These are phyloP conservation scores for Bolinopsis microptera DNA, from an alignment of 37 sponge, comb jelly and placozoan genomes.

Conservation along the genomic window DNA sequence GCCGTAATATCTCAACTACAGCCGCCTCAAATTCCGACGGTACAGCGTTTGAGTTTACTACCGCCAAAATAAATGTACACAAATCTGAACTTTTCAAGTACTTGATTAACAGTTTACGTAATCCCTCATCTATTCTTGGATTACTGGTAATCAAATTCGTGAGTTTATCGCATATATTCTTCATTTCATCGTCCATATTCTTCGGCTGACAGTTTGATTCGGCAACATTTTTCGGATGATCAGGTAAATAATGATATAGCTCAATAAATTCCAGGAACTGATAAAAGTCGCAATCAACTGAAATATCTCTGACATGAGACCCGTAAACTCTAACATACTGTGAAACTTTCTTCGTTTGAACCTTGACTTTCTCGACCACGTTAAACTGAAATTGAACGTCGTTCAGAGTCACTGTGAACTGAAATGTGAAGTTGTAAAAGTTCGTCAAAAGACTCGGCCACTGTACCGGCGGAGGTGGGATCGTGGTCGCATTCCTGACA, in stretches of 20 bases:
- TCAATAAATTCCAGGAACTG: background rate
- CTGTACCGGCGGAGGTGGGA: background rate
- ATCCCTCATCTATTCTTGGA: background rate
- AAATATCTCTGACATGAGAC: background rate
- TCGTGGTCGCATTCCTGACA: background rate
- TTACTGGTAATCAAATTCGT: background rate
- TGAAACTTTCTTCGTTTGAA: background rate
- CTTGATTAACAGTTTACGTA: background rate
- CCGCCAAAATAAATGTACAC: background rate
- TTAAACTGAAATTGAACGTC: background rate
- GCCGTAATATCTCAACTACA: background rate
- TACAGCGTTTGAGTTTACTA: background rate
- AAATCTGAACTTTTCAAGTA: background rate
- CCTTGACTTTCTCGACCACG: background rate
- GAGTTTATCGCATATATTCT: background rate
- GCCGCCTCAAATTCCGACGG: background rate
- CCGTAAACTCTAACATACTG: background rate
- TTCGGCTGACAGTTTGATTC: background rate
- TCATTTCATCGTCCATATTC: conserved; percentile 11
- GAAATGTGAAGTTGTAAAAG: background rate
- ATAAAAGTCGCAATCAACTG: background rate
- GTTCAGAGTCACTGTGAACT: background rate
- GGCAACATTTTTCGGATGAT: background rate
- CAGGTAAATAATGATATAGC: background rate
- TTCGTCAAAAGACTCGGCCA: background rate